Base-by-base conservation (phyloP, 2,888 invertebrate species). In the Hofmannophila pseudospretella region DNA sequence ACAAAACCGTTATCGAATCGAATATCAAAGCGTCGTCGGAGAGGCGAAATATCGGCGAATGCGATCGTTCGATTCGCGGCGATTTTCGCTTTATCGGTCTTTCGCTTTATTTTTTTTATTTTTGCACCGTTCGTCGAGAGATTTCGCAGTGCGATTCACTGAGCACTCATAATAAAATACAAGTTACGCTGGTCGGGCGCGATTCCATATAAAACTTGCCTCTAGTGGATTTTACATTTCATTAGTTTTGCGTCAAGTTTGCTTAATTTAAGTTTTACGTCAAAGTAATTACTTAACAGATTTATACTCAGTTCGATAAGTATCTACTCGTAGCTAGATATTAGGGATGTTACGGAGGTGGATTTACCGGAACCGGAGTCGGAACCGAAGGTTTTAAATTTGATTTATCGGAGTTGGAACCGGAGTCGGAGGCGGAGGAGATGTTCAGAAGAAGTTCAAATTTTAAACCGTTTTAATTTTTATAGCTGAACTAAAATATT, bases 1-100 rank as follows among this genome's bases (percentile, higher is more conserved):
- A 57, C 57, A 53, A 58, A 59, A 50, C 54, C 52, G 40, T 62
- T 53, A 59, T 57, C 51, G 51, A 48, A 55, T 51, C 43, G 11
- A 7, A 25, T 22, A 51, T 51, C 49, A 32, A 47, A 49, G 54
- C 52, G 45, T 20, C 47, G n/a, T 5, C 19, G 4, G 20, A 22
- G 32, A 23, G 5, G 5, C 13, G 23, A 22, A 36, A 38, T 36
- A 41, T 42, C 36, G 38, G 36, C 42, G 36, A 27, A 32, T 31
- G 22, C 41, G 37, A 57, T 49, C 46, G 47, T n/a, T 20, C 48
- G 47, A 51, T 49, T 49, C 49, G 30, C 39, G 30, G 33, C 54
- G 54, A 54, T 57, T 51, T 46, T 45, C 51, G 45, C 46, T 54
- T 55, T 58, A 42, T 38, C 35, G 36, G 36, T 39, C n/a, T 41